Base-by-base conservation (phyloP, 2,888 invertebrate genomes). In the Perizoma affinitatum region DNA sequence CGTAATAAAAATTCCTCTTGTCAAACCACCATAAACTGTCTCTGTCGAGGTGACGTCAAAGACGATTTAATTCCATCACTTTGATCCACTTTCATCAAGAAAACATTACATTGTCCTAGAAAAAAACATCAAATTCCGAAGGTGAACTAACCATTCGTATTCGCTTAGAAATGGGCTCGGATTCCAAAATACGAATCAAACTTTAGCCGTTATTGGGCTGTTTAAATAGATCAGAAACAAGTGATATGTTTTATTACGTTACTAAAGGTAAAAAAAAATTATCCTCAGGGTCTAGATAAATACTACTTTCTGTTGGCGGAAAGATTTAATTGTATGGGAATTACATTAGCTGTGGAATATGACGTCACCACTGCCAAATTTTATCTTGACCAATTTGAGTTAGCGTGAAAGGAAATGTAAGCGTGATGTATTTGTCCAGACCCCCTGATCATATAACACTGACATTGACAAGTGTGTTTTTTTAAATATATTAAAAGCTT, bases 161-260 rank as follows among this genome's bases (percentile, higher is more conserved):
- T 62, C 69, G 70, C 57, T 62, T 66, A 58, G 64, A 67, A 70
- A 73, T 70, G 68, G 69, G 72, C 69, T 58, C 63, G 62, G 67
- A 73, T 73, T 72, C 71, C 73, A 53, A 66, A 68, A 72, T 71
- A 69, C 60, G 69, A 74, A 78, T 78, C 76, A 75, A 79, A 76
- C 75, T 71, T 76, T 64, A 67, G 66, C 78, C 80, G 79, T 85
- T 88, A 89, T 86, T 87, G 87, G 82, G 58, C 55, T 47, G 58
- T 49, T 54, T 7, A 42, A 46, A 49, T 51, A 58, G 55, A 11
- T 6, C 62, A 7, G 43, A 22, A 55, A 48, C 9, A n/a, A 53
- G 40, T 8, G 33, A 5, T 49, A 4, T 4, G 22, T 42, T n/a
- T 42, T 42, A 9, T 42, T 10, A 4, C 7, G 7, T 40, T 9